Evolutionary conservation across 2,888 invertebrate genomes (phyloP).

Genomic region (Belgica antarctica): DNA sequence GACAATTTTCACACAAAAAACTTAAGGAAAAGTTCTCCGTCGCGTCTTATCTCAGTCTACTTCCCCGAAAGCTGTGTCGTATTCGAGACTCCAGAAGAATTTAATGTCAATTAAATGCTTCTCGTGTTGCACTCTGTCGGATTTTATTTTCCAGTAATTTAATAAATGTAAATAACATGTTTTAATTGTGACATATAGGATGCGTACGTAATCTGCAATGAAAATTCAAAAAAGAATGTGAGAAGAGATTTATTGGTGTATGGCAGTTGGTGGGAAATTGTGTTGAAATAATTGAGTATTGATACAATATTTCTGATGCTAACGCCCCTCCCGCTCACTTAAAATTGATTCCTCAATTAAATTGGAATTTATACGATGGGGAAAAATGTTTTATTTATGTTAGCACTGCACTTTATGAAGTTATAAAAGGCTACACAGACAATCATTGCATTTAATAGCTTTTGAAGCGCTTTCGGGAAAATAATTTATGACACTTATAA

Average conservation of each 20-base stretch:
- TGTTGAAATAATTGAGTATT: slow-evolving; percentile 41
- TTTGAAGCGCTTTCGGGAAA: slow-evolving; percentile 10
- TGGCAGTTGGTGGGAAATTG: slow-evolving; percentile 15
- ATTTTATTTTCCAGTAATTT: slow-evolving; percentile 8
- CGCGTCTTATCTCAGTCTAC: background rate
- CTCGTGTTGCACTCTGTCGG: background rate
- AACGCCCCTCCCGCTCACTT: background rate
- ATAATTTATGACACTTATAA: slow-evolving; percentile 20
- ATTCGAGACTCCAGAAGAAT: slow-evolving; percentile 4
- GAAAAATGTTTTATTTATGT: slow-evolving; percentile 31
- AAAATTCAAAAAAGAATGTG: background rate
- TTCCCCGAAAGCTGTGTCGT: background rate
- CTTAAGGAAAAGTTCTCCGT: background rate
- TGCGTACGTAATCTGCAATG: slow-evolving; percentile 28
- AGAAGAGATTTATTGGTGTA: background rate
- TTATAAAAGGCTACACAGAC: background rate
- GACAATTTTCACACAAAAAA: background rate
- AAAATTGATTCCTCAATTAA: slow-evolving; percentile 43
- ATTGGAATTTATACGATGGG: slow-evolving; percentile 32
- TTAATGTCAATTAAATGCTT: background rate
- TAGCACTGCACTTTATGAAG: background rate
- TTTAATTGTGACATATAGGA: background rate
- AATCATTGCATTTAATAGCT: slow-evolving; percentile 24
- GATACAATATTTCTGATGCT: slow-evolving; percentile 20
- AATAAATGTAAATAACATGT: slow-evolving; percentile 24